A percentile compares a stretch with the other conserved stretches of the same genome.
phyloP scores from a whole-genome alignment of 2,113 vertebrate species.

The Mus spicilegus region DNA sequence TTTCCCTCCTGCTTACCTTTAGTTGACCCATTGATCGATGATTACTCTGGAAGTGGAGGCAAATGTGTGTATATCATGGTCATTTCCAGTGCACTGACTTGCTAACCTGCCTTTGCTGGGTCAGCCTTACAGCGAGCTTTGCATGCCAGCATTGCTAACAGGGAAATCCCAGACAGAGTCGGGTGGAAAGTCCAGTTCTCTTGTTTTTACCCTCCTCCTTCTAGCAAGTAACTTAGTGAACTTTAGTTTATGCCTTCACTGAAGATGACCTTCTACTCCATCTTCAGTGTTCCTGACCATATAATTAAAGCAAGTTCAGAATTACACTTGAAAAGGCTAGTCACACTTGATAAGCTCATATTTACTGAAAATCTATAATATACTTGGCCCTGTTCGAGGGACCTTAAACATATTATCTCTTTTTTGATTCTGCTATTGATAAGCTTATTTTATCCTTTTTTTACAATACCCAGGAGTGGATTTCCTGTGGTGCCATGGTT shows the following conservation, averaged over 20 bases:
- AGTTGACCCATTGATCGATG: conserved; percentile 98
- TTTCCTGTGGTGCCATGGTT: not conserved
- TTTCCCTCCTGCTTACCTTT: conserved; percentile 93
- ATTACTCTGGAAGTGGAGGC: conserved; percentile 97
- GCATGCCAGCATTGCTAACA: conserved; percentile 89
- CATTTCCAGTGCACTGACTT: conserved; percentile 82
- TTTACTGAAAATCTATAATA: not conserved
- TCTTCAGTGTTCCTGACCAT: conserved; percentile 11
- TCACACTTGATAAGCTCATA: not conserved
- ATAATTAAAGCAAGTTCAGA: conserved; percentile 17
- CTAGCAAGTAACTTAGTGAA: not conserved
- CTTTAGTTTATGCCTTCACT: conserved; percentile 36
- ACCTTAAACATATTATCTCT: not conserved
- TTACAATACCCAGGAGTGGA: not conserved
- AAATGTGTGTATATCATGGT: conserved; percentile 98
- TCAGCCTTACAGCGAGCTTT: conserved; percentile 88
- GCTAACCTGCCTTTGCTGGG: conserved; percentile 83
- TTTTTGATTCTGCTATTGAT: not conserved
- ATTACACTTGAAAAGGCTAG: not conserved
- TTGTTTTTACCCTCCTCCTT: conserved; percentile 3
- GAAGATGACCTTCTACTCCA: not conserved
- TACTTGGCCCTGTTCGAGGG: not conserved
- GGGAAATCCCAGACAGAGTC: conserved; percentile 89
- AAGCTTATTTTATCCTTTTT: not conserved
- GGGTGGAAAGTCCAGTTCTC: conserved; percentile 55